Base-by-base conservation (phyloP, 2,797 vertebrate genomes). In the Microhierax caerulescens region DNA sequence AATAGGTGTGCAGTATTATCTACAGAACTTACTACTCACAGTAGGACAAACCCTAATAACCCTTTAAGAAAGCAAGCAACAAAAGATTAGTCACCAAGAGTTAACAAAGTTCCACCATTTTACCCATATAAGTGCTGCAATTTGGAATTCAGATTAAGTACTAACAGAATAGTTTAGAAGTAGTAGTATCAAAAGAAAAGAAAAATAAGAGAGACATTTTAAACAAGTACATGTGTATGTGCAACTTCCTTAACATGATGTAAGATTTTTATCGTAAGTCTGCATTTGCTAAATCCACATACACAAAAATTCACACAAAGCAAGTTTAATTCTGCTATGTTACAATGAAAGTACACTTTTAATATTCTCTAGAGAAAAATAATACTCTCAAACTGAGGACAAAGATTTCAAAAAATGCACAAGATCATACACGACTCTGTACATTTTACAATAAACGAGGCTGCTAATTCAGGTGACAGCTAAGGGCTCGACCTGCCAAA, bases 221-320 rank as follows among this genome's bases (percentile, higher is more conserved):
- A 63, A 60, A 61, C 7, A 69, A 32, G 21, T 25, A 67, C 23
- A 50, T 2, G 5, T 0, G 0, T 10, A 39, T 4, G 20, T 36
- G 50, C 47, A 65, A 54, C 23, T 54, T 77, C 48, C 18, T 57
- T 39, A 53, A 53, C 2, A 8, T 1, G 7, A 73, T 15, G 5
- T 11, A 84, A 67, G 37, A 67, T 78, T 65, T 88, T 28, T 14
- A 68, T 12, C 14, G 0, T 9, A 53, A 36, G 7, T 30, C 51
- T 69, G 47, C 22, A 48, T 85, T 87, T 53, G 50, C 67, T 76
- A 85, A 85, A 78, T 34, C 41, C 25, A 43, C 15, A 32, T 3
- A 10, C 30, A 56, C 30, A 81, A 34, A 90, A 83, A 60, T 16
- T 68, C 57, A 83, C 10, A 56, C 28, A 67, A 65, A 73, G 30